These are phyloP conservation scores for Ciconia boyciana DNA, from an alignment of 2,113 vertebrate genomes.

Conservation along the genomic window DNA sequence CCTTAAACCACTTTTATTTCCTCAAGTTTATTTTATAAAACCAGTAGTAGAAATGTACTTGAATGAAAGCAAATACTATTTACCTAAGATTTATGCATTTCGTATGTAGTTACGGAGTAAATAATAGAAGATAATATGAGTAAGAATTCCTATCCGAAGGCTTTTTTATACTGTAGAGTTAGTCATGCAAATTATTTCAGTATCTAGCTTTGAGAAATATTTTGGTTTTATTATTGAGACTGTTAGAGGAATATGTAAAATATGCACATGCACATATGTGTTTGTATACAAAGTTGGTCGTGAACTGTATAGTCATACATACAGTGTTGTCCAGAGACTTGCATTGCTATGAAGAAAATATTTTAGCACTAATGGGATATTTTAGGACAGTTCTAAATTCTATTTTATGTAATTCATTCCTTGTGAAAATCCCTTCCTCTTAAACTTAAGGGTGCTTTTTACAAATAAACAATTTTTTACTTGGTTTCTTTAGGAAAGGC, in stretches of 20 bases:
- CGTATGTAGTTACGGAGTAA: neutral
- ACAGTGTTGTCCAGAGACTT: neutral
- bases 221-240: neutral
- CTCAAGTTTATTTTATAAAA: neutral
- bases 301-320: neutral
- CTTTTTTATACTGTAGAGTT: neutral
- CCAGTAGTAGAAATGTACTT: neutral
- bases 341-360: accelerated
- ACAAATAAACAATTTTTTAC: neutral
- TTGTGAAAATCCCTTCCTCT: neutral
- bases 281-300: neutral
- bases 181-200: neutral
- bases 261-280: accelerated
- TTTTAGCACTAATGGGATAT: neutral
- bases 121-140: neutral
- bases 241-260: neutral
- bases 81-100: neutral
- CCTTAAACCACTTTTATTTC: neutral
- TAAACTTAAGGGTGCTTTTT: neutral
- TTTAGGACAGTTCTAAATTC: neutral
- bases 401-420: neutral
- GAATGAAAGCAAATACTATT: neutral
- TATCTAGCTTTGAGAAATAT: neutral
- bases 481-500: neutral
- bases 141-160: neutral